Evolutionary conservation across 2,113 vertebrate species (phyloP).

Genomic region (Hippocampus abdominalis): DNA sequence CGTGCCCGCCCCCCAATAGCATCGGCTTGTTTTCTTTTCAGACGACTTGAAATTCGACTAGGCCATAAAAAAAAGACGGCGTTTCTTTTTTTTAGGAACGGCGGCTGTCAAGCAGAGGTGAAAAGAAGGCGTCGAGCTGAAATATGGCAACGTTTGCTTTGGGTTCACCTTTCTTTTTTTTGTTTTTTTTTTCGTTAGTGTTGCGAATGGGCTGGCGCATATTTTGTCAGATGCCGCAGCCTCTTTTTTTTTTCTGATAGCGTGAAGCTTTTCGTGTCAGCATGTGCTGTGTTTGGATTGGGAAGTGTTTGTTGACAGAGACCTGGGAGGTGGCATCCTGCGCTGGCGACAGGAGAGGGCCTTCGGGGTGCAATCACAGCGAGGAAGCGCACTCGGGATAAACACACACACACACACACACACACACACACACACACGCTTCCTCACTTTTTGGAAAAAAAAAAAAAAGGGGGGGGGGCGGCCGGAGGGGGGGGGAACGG

Average conservation of each 20-base stretch:
- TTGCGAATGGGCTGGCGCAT: background rate
- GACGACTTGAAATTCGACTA: constrained; percentile 48
- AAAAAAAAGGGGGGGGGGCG: constrained; percentile 22
- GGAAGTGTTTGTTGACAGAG: constrained; percentile 68
- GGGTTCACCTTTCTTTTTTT: constrained; percentile 13
- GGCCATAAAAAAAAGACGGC: constrained; percentile 15
- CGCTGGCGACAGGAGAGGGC: constrained; percentile 55
- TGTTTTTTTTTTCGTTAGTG: constrained; percentile 20
- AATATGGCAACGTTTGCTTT: constrained; percentile 49
- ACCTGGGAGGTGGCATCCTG: constrained; percentile 67
- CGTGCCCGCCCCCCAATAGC: constrained; percentile 15
- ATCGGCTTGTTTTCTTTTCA: constrained; percentile 20
- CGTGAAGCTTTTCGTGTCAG: constrained; percentile 12
- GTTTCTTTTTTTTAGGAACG: constrained; percentile 44
- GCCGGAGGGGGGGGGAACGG: constrained; percentile 19
- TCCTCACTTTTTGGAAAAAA: constrained; percentile 23
- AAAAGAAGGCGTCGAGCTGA: constrained; percentile 43
- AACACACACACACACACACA: constrained; percentile 36
- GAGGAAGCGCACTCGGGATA: constrained; percentile 60
- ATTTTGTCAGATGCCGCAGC: constrained; percentile 14
- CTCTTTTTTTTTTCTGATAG: constrained; percentile 19
- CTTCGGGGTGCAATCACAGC: constrained; percentile 70
- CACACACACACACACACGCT: constrained; percentile 32
- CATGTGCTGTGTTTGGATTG: constrained; percentile 43
- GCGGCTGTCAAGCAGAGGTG: constrained; percentile 37